These are phyloP conservation scores for Clepsis dumicolana DNA, from an alignment of 2,888 invertebrate species.

Conservation along the genomic window DNA sequence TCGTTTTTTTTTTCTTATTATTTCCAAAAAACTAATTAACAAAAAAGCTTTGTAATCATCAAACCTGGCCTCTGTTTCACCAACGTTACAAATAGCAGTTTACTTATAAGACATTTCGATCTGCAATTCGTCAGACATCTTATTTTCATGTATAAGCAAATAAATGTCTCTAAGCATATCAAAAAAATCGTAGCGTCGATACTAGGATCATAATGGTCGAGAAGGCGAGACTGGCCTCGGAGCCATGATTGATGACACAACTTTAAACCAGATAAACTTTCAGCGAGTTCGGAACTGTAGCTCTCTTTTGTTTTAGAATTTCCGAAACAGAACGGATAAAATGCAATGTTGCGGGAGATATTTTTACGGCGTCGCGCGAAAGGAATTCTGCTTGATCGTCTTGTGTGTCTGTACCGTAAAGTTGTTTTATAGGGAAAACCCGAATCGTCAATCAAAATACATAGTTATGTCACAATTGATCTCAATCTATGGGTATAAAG, in stretches of 20 bases:
- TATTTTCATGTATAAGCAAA: too few species aligned
- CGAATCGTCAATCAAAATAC: not conserved
- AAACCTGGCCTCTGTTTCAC: too few species aligned
- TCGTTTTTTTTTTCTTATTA: too few species aligned
- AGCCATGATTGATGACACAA: slow-evolving; percentile 38
- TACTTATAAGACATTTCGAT: too few species aligned
- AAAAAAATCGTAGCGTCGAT: slow-evolving; percentile 1
- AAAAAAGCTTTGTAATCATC: too few species aligned
- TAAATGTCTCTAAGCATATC: too few species aligned
- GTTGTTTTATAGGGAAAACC: not conserved
- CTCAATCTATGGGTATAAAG: not conserved
- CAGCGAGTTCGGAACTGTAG: slow-evolving; percentile 16
- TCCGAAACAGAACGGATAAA: slow-evolving; percentile 31
- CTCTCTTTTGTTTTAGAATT: slow-evolving; percentile 23
- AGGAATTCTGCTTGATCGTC: slow-evolving; percentile 1
- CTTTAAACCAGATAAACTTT: slow-evolving; percentile 40
- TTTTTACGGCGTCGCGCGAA: slow-evolving; percentile 6
- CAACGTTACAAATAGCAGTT: too few species aligned
- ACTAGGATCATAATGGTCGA: slow-evolving; percentile 21
- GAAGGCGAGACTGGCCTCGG: slow-evolving; percentile 7
- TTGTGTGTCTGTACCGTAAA: slow-evolving; percentile 5
- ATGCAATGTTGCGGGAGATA: slow-evolving; percentile 14
- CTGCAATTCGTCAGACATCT: too few species aligned
- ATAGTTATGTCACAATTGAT: not conserved
- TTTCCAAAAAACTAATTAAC: too few species aligned